Evolutionary conservation across 2,797 vertebrate genomes (phyloP), one percentile per base, ranked within the genome.

Genomic region (Pachyuromys duprasi): DNA sequence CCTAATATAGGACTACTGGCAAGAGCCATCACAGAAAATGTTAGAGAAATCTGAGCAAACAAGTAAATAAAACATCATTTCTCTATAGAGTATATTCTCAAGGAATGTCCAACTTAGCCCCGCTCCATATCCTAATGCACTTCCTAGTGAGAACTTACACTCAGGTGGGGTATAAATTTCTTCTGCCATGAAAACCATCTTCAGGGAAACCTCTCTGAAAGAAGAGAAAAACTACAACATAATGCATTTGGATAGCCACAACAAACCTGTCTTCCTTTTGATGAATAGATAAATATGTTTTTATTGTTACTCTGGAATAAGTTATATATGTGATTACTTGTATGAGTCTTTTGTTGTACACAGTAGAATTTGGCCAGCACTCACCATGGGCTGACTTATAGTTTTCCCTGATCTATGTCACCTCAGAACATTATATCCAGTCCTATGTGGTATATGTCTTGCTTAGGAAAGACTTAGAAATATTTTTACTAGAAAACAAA

Each of bases 161-260:
- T 84, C 67, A 3, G 83, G 28, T 76, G 5, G 72, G 90, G 96
- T 94, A 36, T 94, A 95, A 95, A 93, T 97, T 89, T 86, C 80
- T 94, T 26, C 13, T 78, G 60, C 65, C 89, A 93, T 96, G 97
- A 96, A 95, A 78, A 91, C 1, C 67, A 57, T 95, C 92, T 95
- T 96, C 62, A 91, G 95, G 95, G 95, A 97, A 96, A 97, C 97
- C 84, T 94, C 96, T 87, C 57, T 97, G 75, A 92, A 96, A 86
- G n/a, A 96, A 91, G 90, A 96, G 72, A 95, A 96, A 96, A 67
- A 97, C 78, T 45, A 97, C 31, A 70, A 28, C 62, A 62, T 92
- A 95, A 84, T 92, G 55, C 49, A 89, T 94, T 87, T 96, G 72
- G 62, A 92, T 88, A 96, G 89, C 94, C 1, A 86, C 88, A 96